Evolutionary conservation across 64 coral and sea anemone species (phyloP).

Genomic region (Pachyseris speciosa): DNA sequence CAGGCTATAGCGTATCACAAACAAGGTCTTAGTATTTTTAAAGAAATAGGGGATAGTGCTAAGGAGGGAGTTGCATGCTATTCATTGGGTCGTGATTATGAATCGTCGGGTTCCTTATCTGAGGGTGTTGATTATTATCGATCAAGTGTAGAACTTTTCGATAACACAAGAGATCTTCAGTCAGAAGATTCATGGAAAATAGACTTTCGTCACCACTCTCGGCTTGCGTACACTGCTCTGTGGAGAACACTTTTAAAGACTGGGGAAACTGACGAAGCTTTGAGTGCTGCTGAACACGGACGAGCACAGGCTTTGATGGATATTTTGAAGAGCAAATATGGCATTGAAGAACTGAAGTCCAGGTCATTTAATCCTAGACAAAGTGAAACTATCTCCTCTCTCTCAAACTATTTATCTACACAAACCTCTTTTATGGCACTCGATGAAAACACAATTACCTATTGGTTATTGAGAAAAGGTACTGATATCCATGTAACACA

Average conservation of each 20-base stretch:
- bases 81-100: neutral
- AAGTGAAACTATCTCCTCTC: neutral
- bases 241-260: too few species aligned
- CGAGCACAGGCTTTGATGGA: neutral
- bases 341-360: neutral
- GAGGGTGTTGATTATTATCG: neutral
- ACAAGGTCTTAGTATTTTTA: neutral
- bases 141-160: too few species aligned
- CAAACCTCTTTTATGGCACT: neutral
- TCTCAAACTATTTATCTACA: neutral
- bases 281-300: too few species aligned
- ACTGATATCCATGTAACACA: too few species aligned
- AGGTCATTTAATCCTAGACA: neutral
- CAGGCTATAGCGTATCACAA: conserved; percentile 5
- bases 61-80: neutral
- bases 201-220: too few species aligned
- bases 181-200: too few species aligned
- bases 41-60: neutral
- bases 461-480: too few species aligned
- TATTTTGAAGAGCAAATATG: neutral
- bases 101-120: neutral
- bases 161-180: too few species aligned
- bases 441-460: too few species aligned
- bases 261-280: too few species aligned
- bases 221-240: too few species aligned